Percentiles rank a stretch among this genome's conserved stretches.
These are phyloP conservation scores for Dromococcyx pavoninus DNA, from an alignment of 2,797 vertebrate species.

Conservation along the genomic window DNA sequence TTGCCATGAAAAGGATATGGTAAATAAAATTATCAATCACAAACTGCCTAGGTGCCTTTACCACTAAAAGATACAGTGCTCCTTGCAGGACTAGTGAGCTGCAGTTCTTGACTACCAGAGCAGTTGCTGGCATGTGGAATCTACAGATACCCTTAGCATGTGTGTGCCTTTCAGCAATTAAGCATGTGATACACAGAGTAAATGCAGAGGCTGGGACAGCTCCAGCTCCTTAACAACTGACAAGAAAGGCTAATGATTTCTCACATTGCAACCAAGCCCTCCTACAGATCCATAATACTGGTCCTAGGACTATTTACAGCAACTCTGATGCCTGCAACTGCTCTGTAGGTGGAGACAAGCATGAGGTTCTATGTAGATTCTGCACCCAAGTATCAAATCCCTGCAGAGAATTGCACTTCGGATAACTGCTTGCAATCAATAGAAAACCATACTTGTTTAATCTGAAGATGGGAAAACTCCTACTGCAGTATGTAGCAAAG, in stretches of 20 bases:
- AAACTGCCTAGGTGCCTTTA: not conserved
- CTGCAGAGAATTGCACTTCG: not conserved
- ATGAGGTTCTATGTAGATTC: not conserved
- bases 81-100: not conserved
- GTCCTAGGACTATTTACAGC: conserved; percentile 16
- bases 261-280: not conserved
- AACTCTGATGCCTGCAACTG: conserved; percentile 12
- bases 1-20: not conserved
- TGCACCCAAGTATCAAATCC: not conserved
- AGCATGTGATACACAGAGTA: not conserved
- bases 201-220: not conserved
- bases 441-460: not conserved
- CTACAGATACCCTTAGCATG: not conserved
- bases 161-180: not conserved
- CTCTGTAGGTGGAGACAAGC: conserved; percentile 4
- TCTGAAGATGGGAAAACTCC: not conserved
- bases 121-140: not conserved
- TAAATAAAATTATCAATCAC: not conserved
- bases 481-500: not conserved
- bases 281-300: not conserved
- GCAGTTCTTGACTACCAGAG: not conserved
- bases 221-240: conserved; percentile 33
- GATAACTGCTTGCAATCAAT: not conserved
- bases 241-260: conserved; percentile 27
- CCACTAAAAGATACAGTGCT: not conserved